These are phyloP conservation scores for Hirundo rustica DNA, from an alignment of 2,797 vertebrate species.

Conservation along the genomic window DNA sequence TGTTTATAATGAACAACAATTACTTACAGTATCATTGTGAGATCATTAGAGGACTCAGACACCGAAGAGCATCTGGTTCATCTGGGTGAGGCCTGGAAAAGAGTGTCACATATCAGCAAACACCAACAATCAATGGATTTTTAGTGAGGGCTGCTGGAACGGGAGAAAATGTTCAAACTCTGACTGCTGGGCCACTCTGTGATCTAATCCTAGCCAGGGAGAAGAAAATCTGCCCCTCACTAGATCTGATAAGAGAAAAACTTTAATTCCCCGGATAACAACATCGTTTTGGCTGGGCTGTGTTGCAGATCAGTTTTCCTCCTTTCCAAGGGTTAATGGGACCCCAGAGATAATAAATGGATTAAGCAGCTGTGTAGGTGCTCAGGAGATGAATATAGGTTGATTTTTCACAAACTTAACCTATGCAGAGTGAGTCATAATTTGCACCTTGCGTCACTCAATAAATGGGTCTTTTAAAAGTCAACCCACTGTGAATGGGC, in stretches of 20 bases:
- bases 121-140: neutral
- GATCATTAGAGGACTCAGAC: neutral
- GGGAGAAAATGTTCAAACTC: neutral
- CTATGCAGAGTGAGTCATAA: slow-evolving; percentile 67
- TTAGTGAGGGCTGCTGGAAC: neutral
- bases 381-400: slow-evolving; percentile 33
- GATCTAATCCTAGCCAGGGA: neutral
- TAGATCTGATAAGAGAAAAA: neutral
- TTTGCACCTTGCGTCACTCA: slow-evolving; percentile 44
- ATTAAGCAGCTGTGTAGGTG: slow-evolving; percentile 63
- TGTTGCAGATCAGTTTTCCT: neutral
- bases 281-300: neutral
- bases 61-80: neutral
- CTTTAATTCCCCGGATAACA: neutral
- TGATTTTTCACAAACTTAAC: slow-evolving; percentile 46
- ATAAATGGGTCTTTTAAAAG: slow-evolving; percentile 59
- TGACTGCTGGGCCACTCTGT: neutral
- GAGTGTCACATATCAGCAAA: neutral
- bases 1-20: neutral
- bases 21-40: neutral
- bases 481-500: slow-evolving; percentile 43
- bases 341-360: slow-evolving; percentile 37
- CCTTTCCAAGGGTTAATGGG: slow-evolving; percentile 23
- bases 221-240: neutral
- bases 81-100: slow-evolving; percentile 25